A percentile compares a stretch with the other conserved stretches of the same genome.
Conservation (phyloP, 2,797 vertebrate genomes). For the Stomatorhinus walkeri region DNA sequence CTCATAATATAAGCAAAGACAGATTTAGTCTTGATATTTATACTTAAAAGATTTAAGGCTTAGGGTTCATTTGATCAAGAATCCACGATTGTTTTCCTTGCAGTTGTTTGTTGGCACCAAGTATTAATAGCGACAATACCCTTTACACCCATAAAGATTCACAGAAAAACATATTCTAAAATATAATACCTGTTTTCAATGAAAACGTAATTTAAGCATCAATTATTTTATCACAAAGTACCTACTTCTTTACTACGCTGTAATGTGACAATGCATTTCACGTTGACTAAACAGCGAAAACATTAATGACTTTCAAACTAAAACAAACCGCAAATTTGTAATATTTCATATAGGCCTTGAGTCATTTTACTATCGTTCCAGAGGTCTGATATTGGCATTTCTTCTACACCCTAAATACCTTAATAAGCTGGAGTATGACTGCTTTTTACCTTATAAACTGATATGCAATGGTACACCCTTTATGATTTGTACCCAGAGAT, state of each 20-base stretch:
- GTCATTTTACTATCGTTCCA: neutral
- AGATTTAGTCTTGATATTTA: neutral
- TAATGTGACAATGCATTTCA: neutral
- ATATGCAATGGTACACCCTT: neutral
- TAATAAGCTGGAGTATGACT: neutral
- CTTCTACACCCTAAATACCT: neutral
- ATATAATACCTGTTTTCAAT: neutral
- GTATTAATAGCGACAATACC: neutral
- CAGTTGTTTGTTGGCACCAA: neutral
- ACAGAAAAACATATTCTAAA: neutral
- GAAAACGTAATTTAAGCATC: neutral
- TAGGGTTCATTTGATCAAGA: neutral
- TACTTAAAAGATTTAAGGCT: neutral
- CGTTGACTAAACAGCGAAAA: neutral
- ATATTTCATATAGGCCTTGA: neutral
- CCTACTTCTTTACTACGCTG: neutral
- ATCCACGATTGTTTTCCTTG: neutral
- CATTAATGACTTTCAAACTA: neutral
- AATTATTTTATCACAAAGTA: neutral
- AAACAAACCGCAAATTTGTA: neutral
- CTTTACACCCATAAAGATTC: neutral
- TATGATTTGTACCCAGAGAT: neutral
- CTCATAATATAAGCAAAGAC: neutral
- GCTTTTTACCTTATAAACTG: neutral
- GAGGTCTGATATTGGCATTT: neutral